Percentiles rank a stretch among this genome's conserved stretches.
These are phyloP conservation scores for Anser brachyrhynchus DNA, from an alignment of 2,113 vertebrate species.

Conservation along the genomic window DNA sequence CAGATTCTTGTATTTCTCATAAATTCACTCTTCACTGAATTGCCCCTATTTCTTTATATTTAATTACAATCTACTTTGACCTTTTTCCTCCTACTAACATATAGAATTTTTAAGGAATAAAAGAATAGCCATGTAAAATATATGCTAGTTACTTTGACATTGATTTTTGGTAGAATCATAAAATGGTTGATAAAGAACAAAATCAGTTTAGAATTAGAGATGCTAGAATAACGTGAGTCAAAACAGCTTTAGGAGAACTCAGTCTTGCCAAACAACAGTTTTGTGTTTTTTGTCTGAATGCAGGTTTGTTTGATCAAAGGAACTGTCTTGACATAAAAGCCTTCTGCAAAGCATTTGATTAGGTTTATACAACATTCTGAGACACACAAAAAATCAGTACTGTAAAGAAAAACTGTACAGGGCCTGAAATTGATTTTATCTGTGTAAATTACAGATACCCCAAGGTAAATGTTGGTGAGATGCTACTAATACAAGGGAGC, in stretches of 20 bases:
- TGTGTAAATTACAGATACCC: neutral
- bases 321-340: neutral
- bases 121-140: neutral
- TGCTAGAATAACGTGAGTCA: neutral
- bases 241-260: neutral
- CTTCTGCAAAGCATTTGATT: neutral
- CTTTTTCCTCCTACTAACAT: neutral
- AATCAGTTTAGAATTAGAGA: neutral
- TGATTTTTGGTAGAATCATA: neutral
- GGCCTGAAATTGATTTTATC: neutral
- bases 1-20: neutral
- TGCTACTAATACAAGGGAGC: neutral
- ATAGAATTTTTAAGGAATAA: neutral
- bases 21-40: neutral
- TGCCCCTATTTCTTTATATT: neutral
- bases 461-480: neutral
- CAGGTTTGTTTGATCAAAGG: constrained; percentile 12
- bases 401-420: neutral
- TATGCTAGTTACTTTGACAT: neutral
- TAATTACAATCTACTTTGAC: neutral
- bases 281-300: neutral
- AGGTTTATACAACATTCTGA: neutral
- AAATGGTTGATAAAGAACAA: neutral
- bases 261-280: neutral
- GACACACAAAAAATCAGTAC: neutral